Conservation (phyloP, 1,140 invertebrate species). For the Vollenhovia emeryi region DNA sequence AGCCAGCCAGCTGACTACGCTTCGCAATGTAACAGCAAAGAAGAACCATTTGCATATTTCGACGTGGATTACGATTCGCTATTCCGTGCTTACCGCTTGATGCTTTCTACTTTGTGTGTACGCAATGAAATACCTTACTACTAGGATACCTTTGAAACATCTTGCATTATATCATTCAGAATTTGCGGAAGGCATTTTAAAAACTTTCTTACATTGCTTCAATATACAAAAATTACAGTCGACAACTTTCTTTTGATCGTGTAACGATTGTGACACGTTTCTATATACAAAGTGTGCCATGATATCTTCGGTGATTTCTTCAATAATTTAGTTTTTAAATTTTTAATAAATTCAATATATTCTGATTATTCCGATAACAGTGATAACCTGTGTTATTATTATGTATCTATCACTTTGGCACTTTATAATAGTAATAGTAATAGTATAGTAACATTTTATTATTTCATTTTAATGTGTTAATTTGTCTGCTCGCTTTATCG, state of each 20-base stretch:
- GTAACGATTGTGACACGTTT: not conserved
- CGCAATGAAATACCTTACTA: slow-evolving; percentile 30
- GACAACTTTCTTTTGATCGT: not conserved
- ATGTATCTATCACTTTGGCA: not conserved
- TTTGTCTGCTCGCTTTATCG: not conserved
- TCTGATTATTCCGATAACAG: not conserved
- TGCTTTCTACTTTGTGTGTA: slow-evolving; percentile 2
- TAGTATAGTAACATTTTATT: not conserved
- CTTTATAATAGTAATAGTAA: not conserved
- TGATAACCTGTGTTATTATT: not conserved
- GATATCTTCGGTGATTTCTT: not conserved
- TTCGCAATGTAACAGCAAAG: slow-evolving; percentile 34
- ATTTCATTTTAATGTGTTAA: not conserved
- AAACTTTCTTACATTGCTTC: slow-evolving; percentile 11
- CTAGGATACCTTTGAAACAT: not conserved
- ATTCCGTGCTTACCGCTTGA: slow-evolving; percentile 26
- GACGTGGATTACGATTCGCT: slow-evolving; percentile 41
- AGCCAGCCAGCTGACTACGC: not conserved
- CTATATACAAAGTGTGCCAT: not conserved
- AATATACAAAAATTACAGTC: not conserved
- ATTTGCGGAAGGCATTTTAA: slow-evolving; percentile 12
- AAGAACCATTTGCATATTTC: slow-evolving; percentile 37
- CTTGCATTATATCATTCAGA: slow-evolving; percentile 12
- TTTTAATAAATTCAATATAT: not conserved
- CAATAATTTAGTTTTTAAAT: not conserved